Evolutionary conservation across 2,113 vertebrate genomes (phyloP), one percentile per base, ranked within the genome.

Genomic region (Meleagris gallopavo): DNA sequence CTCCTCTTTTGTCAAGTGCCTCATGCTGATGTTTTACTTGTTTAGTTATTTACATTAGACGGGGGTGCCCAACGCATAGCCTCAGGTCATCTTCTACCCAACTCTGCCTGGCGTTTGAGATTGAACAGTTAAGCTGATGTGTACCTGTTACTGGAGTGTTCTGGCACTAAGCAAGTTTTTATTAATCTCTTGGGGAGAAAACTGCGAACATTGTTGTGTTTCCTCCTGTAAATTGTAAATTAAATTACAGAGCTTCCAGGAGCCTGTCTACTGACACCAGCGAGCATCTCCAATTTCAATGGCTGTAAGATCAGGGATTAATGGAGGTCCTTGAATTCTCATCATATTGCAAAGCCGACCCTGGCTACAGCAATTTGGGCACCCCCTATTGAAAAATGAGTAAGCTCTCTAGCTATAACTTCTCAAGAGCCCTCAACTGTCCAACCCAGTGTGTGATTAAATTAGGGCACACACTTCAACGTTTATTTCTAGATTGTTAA

Each of bases 331-430:
- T 57, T 83, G 20, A 45, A 25, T 72, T 91, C 57, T 61, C 50
- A 65, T 52, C 48, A 66, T 30, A 24, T 78, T 86, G 66, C 80
- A 75, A 90, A 94, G 60, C 2, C 78, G 95, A 55, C 88, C 83
- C 89, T 82, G 87, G 90, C 82, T 93, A 55, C 64, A 90, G 90
- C 77, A 94, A 83, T 96, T 95, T 97, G 96, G 96, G 95, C 96
- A 97, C 89, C 88, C 86, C 48, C 62, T 4, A 50, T 54, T 60
- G 62, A 21, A 54, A 67, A 83, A 86, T 65, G 19, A 83, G 52
- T 62, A 66, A 66, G 88, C 77, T 50, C 52, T 91, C 48, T 84
- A 95, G 86, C 45, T 9, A 11, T 93, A 92, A 61, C 54, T 92
- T 95, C 58, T 83, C 80, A 82, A 86, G 91, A 88, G 29, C 52